phyloP scores from a whole-genome alignment of 30 jellyfish, hydroid and myxozoan species.

The Nemopilema nomurai region DNA sequence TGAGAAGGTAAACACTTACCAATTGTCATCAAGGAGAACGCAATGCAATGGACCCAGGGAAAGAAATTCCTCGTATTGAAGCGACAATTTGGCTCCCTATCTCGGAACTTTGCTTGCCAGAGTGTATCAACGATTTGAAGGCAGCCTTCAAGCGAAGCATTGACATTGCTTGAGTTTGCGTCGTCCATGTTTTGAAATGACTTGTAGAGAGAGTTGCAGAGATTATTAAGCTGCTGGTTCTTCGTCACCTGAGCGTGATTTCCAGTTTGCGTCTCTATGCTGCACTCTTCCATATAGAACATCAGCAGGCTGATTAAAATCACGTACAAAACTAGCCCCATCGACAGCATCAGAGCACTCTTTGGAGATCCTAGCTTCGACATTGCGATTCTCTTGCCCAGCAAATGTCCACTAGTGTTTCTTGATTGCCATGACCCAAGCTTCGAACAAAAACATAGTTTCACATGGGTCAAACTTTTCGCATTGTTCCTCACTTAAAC shows the following conservation, averaged over 20 bases:
- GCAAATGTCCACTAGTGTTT: no score
- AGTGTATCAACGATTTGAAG: neutral
- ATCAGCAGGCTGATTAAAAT: conserved; percentile 16
- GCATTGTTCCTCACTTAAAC: neutral
- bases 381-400: conserved; percentile 19
- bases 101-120: neutral
- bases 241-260: neutral
- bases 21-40: conserved; percentile 40
- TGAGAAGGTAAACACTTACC: no score
- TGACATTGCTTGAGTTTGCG: neutral
- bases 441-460: no score
- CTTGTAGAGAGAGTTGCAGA: neutral
- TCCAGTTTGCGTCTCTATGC: neutral
- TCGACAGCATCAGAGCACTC: conserved; percentile 20
- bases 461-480: neutral
- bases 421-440: no score
- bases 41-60: conserved; percentile 54
- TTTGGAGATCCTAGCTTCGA: conserved; percentile 27
- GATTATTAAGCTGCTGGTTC: neutral
- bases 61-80: conserved; percentile 29
- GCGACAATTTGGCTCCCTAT: conserved; percentile 4
- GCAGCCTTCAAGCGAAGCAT: conserved; percentile 26
- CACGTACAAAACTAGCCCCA: conserved; percentile 30
- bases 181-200: neutral
- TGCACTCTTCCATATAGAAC: conserved; percentile 57